A percentile compares a stretch with the other conserved stretches of the same genome.
These are phyloP conservation scores for Chinchilla lanigera DNA, from an alignment of 2,113 vertebrate genomes.

Conservation along the genomic window DNA sequence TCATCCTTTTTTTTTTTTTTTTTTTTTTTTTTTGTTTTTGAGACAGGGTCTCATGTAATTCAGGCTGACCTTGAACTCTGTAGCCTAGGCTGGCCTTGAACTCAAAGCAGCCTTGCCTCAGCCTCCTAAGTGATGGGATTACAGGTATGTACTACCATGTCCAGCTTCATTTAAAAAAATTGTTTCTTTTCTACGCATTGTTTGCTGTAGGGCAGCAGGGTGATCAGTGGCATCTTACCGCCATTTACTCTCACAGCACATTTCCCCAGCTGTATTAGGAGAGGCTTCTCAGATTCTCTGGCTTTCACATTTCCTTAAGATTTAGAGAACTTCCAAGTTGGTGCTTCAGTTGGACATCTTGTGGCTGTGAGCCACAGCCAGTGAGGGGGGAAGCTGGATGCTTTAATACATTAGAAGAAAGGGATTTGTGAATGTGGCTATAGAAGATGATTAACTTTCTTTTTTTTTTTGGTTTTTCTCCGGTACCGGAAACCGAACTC, in stretches of 20 bases:
- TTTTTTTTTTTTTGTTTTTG: not conserved
- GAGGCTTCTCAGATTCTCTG: not conserved
- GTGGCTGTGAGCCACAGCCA: constrained; percentile 57
- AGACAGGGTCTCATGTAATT: not conserved
- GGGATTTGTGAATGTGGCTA: constrained; percentile 21
- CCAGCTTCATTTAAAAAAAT: not conserved
- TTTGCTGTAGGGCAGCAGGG: not conserved
- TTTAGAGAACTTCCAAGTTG: constrained; percentile 64
- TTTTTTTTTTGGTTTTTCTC: too few species aligned
- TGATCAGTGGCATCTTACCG: not conserved
- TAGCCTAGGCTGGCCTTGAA: not conserved
- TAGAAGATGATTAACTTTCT: constrained; percentile 34
- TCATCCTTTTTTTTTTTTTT: not conserved
- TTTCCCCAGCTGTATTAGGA: not conserved
- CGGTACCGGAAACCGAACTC: too few species aligned
- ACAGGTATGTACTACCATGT: not conserved
- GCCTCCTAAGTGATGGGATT: not conserved
- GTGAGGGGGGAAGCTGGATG: constrained; percentile 45
- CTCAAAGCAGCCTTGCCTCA: too few species aligned
- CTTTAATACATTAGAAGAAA: constrained; percentile 43
- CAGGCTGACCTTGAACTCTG: not conserved
- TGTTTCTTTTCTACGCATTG: not conserved
- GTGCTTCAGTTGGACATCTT: constrained; percentile 20
- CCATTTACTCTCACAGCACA: not conserved
- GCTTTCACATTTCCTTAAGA: not conserved